A percentile compares a stretch with the other conserved stretches of the same genome.
These are phyloP conservation scores for Lithophane socia DNA, from an alignment of 2,888 invertebrate genomes.

Conservation along the genomic window DNA sequence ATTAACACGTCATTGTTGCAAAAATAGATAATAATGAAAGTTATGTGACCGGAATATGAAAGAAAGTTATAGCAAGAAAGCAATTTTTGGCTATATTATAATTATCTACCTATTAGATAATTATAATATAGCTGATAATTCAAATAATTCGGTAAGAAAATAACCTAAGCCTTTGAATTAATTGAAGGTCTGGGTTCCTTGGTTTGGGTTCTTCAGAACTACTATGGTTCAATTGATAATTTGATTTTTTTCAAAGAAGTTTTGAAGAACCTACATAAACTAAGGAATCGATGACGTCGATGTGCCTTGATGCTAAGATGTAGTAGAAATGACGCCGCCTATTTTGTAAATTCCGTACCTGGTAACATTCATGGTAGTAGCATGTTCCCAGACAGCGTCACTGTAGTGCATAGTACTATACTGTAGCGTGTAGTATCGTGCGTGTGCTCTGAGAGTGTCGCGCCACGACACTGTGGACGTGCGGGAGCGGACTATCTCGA, in stretches of 20 bases:
- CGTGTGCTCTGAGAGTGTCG: slow-evolving; percentile 78
- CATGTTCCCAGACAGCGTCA: slow-evolving; percentile 83
- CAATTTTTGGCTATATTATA: neutral
- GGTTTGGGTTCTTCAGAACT: neutral
- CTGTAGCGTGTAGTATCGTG: slow-evolving; percentile 82
- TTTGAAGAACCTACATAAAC: neutral
- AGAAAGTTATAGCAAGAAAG: neutral
- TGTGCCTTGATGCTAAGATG: neutral
- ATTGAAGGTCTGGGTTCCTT: neutral
- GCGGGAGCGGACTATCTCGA: slow-evolving; percentile 81
- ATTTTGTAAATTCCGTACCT: slow-evolving; percentile 72
- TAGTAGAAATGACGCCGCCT: neutral
- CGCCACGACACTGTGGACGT: slow-evolving; percentile 82
- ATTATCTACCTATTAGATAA: too few species aligned
- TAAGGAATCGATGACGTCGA: neutral
- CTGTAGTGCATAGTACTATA: slow-evolving; percentile 78
- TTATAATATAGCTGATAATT: neutral
- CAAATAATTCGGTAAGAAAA: neutral
- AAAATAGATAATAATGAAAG: neutral
- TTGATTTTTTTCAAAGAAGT: neutral
- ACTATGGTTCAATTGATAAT: neutral
- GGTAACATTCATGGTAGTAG: slow-evolving; percentile 80
- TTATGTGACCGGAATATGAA: neutral
- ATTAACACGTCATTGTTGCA: too few species aligned
- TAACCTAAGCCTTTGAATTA: neutral